Percentiles rank a stretch among this genome's conserved stretches.
Evolutionary conservation across 2,888 invertebrate genomes (phyloP).

Genomic region (Trichacis sp.): DNA sequence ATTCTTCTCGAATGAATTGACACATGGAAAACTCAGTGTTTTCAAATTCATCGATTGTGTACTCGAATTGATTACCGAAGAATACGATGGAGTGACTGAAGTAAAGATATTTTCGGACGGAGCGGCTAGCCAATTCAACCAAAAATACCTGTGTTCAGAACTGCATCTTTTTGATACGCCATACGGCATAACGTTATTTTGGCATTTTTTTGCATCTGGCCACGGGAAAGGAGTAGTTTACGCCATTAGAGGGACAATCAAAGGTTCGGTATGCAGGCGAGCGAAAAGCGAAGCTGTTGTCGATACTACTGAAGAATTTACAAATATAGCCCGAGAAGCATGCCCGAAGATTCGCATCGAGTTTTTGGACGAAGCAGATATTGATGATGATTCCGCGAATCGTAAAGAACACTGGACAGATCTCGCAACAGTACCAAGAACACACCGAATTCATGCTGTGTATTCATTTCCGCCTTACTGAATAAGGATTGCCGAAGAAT

Average conservation of each 20-base stretch:
- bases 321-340: neutral
- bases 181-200: neutral
- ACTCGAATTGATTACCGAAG: neutral
- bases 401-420: no score
- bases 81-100: neutral
- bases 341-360: neutral
- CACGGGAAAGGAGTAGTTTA: constrained; percentile 1
- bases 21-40: neutral
- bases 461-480: no score
- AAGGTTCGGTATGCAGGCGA: constrained; percentile 2
- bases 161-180: neutral
- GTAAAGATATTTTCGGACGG: neutral
- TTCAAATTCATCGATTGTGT: neutral
- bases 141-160: neutral
- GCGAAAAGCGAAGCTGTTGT: neutral
- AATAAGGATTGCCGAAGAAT: no score
- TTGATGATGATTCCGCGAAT: no score
- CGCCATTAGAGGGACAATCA: neutral
- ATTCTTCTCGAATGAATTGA: neutral
- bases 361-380: neutral
- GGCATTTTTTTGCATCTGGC: neutral
- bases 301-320: neutral
- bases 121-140: constrained; percentile 9
- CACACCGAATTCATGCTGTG: no score
- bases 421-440: no score